Percentiles rank a stretch among this genome's conserved stretches.
phyloP scores from a whole-genome alignment of 2,113 vertebrate genomes.

The Tychaedon coryphoeus region DNA sequence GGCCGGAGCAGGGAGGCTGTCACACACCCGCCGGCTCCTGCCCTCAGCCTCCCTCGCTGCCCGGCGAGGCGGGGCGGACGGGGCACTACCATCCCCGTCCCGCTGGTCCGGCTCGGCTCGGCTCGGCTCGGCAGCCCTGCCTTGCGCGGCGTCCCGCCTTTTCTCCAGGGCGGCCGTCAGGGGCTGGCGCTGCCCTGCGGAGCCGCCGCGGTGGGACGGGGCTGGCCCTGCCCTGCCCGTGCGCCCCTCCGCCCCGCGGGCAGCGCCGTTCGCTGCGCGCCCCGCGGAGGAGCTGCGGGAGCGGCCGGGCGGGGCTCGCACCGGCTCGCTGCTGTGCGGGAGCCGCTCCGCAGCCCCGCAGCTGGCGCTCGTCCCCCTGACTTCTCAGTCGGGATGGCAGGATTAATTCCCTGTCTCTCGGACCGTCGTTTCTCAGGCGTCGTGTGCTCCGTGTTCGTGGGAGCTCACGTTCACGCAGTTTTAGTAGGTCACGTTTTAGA shows the following conservation, averaged over 20 bases:
- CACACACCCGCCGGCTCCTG: not conserved
- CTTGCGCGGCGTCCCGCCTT: too few relatives aligned
- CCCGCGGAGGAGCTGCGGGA: not conserved
- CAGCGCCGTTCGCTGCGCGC: too few relatives aligned
- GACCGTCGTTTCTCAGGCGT: fast-evolving
- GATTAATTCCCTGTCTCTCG: not conserved
- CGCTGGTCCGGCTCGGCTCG: not conserved
- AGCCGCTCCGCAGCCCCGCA: fast-evolving
- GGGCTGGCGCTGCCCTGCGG: not conserved
- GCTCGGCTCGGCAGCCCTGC: not conserved
- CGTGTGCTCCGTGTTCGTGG: fast-evolving
- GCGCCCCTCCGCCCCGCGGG: too few relatives aligned
- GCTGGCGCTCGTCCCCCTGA: not conserved
- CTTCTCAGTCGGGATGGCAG: not conserved
- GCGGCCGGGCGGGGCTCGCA: fast-evolving
- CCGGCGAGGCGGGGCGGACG: too few relatives aligned
- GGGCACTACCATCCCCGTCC: not conserved
- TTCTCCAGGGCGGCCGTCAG: not conserved
- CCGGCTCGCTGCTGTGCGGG: fast-evolving
- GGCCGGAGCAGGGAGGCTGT: not conserved
- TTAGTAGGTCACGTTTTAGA: fast-evolving
- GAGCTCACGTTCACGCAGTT: fast-evolving
- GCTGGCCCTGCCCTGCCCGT: not conserved
- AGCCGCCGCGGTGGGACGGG: too few relatives aligned
- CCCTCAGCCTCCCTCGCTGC: not conserved